Percentiles rank a stretch among this genome's conserved stretches.
Evolutionary conservation across 2,113 vertebrate species (phyloP).

Genomic region (Antennarius striatus): DNA sequence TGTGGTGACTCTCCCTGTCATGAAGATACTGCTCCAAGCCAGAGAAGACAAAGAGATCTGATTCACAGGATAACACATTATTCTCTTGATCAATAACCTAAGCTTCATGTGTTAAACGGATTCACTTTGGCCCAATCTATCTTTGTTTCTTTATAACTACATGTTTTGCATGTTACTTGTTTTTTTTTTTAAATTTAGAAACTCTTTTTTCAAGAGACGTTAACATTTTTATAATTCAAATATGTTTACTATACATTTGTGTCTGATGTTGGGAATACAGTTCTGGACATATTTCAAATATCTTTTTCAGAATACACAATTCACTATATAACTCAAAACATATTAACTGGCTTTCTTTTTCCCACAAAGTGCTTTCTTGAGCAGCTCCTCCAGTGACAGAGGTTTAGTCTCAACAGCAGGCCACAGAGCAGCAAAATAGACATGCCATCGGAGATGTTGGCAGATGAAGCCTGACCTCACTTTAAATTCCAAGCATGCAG

Average conservation of each 20-base stretch:
- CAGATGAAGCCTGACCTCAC: slow-evolving; percentile 35
- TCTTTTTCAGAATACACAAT: neutral
- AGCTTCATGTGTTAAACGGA: too few relatives aligned
- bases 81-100: too few relatives aligned
- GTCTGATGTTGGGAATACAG: neutral
- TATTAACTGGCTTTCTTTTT: slow-evolving; percentile 15
- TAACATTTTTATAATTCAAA: neutral
- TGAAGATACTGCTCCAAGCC: too few relatives aligned
- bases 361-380: slow-evolving; percentile 19
- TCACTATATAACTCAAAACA: slow-evolving; percentile 4
- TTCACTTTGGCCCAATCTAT: too few relatives aligned
- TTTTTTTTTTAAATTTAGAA: neutral
- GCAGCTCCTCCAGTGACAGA: slow-evolving; percentile 3
- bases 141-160: too few relatives aligned
- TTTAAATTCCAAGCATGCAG: slow-evolving; percentile 53
- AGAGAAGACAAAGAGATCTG: too few relatives aligned
- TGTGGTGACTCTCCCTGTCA: too few relatives aligned
- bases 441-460: slow-evolving; percentile 31
- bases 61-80: too few relatives aligned
- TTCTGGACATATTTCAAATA: neutral
- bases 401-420: slow-evolving; percentile 14
- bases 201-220: neutral
- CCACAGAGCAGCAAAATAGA: slow-evolving; percentile 53
- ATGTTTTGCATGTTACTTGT: neutral
- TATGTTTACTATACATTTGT: neutral